Percentiles rank a stretch among this genome's conserved stretches.
These are phyloP conservation scores for Diabrotica undecimpunctata DNA, from an alignment of 1,140 invertebrate species.

Conservation along the genomic window DNA sequence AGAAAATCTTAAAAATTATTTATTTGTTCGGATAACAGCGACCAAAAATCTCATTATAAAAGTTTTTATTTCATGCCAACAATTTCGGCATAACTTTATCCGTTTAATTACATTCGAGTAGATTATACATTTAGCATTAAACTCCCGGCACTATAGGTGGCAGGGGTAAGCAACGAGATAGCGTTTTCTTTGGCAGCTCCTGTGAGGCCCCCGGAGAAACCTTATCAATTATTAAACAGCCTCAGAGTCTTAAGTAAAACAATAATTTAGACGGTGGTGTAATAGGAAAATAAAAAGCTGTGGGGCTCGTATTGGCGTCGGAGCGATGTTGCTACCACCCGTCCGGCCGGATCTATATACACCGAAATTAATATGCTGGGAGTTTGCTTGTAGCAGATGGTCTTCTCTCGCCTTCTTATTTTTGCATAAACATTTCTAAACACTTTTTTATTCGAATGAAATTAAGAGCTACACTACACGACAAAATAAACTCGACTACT, in stretches of 20 bases:
- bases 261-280: neutral
- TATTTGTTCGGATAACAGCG: no score
- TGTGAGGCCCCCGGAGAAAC: neutral
- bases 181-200: neutral
- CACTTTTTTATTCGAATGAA: no score
- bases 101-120: neutral
- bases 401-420: neutral
- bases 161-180: neutral
- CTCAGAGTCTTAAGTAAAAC: slow-evolving; percentile 2
- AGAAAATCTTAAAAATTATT: no score
- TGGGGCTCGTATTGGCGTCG: neutral
- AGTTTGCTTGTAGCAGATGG: neutral
- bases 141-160: neutral
- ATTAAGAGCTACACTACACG: no score
- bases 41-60: no score
- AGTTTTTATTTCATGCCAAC: no score
- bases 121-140: neutral
- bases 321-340: neutral
- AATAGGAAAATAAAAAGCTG: slow-evolving; percentile 2
- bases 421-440: neutral
- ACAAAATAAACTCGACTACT: no score
- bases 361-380: neutral
- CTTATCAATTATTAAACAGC: slow-evolving; percentile 2
- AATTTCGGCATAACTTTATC: no score
- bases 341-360: neutral